Base-by-base conservation (phyloP, 2,888 invertebrate species). In the Sphinx pinastri region DNA sequence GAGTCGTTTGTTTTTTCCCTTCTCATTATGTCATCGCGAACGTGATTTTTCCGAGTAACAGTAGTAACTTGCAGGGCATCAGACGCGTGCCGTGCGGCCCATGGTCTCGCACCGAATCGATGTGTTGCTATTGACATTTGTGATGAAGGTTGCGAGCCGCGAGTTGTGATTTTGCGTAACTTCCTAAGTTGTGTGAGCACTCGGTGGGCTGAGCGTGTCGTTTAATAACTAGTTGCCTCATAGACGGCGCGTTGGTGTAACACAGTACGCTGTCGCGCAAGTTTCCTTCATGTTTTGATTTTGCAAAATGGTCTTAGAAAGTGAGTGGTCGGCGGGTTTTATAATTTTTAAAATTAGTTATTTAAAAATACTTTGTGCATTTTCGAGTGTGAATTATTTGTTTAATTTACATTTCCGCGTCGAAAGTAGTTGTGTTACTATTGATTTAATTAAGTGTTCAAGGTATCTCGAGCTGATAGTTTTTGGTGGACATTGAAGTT, bases 141-240 rank as follows among this genome's bases (percentile, higher is more conserved):
- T 84, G 84, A 84, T 85, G 92, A 93, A 93, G 93, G 93, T 88
- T 90, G 88, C 85, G 79, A 76, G 73, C 74, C 73, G 70, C 72
- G 71, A 76, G 82, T 90, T 92, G 92, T 92, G 92, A 90, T 92
- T 93, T 92, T 92, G 93, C 91, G 92, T 91, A 92, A 93, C 88
- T 86, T 81, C 91, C 91, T 91, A 92, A 93, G 87, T 86, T 81
- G 84, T 82, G 85, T 86, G 82, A 87, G 84, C 79, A 79, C 77
- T 81, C 38, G 58, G 79, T 78, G 82, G 79, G 83, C 86, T 82
- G 83, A 81, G 77, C 73, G 82, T 84, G 81, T 80, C 84, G 88
- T 90, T 89, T 90, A 88, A 84, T 87, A 81, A 77, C 83, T 81
- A 88, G 87, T 88, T 86, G 87, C 84, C 80, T 85, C 83, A 86